These are phyloP conservation scores for Nibea albiflora DNA, from an alignment of 2,113 vertebrate species.

Conservation along the genomic window DNA sequence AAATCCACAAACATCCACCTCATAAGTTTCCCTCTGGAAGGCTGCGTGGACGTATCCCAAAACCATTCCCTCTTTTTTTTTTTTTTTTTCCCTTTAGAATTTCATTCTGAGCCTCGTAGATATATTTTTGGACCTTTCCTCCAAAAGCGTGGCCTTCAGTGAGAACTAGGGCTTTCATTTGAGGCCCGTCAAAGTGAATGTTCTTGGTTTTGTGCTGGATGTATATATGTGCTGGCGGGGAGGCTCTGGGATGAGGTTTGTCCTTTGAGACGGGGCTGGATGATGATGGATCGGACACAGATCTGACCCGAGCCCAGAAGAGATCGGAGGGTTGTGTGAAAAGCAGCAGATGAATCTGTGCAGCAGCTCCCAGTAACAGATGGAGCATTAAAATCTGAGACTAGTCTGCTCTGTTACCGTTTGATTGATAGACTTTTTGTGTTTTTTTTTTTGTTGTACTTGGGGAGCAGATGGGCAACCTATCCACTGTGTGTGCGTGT, in stretches of 20 bases:
- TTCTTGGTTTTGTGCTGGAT: conserved; percentile 59
- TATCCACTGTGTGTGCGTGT: conserved; percentile 2
- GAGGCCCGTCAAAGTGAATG: conserved; percentile 62
- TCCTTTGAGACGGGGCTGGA: conserved; percentile 58
- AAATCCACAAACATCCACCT: conserved; percentile 42
- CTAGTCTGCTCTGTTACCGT: neutral
- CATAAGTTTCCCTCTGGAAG: conserved; percentile 38
- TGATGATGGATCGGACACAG: conserved; percentile 64
- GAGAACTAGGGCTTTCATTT: conserved; percentile 44
- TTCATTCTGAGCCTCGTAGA: conserved; percentile 34
- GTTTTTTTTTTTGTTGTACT: conserved; percentile 31
- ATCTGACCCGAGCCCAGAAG: conserved; percentile 50
- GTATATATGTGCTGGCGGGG: conserved; percentile 29
- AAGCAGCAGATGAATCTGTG: conserved; percentile 17
- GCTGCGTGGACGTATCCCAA: conserved; percentile 40
- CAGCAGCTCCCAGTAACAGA: conserved; percentile 43
- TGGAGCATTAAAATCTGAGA: conserved; percentile 25
- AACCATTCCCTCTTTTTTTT: conserved; percentile 16
- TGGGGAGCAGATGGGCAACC: conserved; percentile 14
- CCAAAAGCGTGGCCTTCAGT: conserved; percentile 51
- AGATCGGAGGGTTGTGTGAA: conserved; percentile 26
- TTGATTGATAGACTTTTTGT: conserved; percentile 47
- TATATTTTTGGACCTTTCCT: conserved; percentile 56
- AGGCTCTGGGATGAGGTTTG: conserved; percentile 51
- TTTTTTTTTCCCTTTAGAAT: conserved; percentile 1